Conservation (phyloP, 1,140 invertebrate species). For the Pogonomyrmex californicus region DNA sequence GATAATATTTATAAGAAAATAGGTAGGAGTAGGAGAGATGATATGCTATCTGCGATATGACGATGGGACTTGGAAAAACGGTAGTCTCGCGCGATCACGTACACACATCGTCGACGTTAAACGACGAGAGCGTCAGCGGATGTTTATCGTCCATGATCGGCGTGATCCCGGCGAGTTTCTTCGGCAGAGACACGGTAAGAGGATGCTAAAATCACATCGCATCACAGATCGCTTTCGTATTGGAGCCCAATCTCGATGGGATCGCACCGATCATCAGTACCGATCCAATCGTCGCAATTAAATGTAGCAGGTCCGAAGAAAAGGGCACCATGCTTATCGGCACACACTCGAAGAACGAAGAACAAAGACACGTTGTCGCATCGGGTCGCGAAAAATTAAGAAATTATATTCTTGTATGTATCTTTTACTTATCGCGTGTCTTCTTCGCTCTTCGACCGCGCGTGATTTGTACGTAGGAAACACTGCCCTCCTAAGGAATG, state of each 20-base stretch:
- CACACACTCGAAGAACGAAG: slow-evolving; percentile 29
- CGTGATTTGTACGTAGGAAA: slow-evolving; percentile 27
- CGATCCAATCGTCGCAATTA: slow-evolving; percentile 16
- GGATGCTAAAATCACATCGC: too few species aligned
- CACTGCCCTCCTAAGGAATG: slow-evolving; percentile 53
- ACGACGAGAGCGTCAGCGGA: not conserved
- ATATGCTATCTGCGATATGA: slow-evolving; percentile 48
- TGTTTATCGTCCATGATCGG: slow-evolving; percentile 17
- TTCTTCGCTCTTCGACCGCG: slow-evolving; percentile 36
- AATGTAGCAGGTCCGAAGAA: slow-evolving; percentile 6
- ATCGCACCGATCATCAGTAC: not conserved
- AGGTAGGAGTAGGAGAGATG: slow-evolving; percentile 7
- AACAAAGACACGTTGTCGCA: not conserved
- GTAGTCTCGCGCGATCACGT: not conserved
- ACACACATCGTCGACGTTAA: slow-evolving; percentile 11
- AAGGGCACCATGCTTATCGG: slow-evolving; percentile 14
- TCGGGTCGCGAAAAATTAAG: too few species aligned
- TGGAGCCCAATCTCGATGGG: not conserved
- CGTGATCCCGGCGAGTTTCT: not conserved
- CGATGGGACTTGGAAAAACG: slow-evolving; percentile 24
- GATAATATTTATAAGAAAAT: slow-evolving; percentile 41
- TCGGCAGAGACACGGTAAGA: not conserved
- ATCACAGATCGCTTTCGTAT: not conserved
- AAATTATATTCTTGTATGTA: slow-evolving; percentile 37
- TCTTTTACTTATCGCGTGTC: not conserved